Evolutionary conservation across 2,113 vertebrate species (phyloP), one percentile per base, ranked within the genome.

Genomic region (Casuarius casuarius): DNA sequence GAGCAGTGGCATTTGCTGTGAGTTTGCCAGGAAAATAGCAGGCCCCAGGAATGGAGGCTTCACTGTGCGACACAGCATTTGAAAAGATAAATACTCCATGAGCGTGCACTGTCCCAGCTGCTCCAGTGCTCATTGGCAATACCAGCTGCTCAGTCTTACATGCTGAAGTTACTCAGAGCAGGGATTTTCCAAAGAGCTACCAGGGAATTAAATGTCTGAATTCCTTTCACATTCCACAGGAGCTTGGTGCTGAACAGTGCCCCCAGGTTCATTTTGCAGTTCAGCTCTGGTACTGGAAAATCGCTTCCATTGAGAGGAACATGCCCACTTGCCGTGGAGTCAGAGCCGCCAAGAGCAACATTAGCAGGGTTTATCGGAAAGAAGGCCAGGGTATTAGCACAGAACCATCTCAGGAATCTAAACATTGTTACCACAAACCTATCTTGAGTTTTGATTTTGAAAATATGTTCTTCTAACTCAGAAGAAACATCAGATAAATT

Each of bases 161-260:
- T n/a, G 78, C 87, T 85, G 78, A 85, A 94, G 31, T 44, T 61
- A 59, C 72, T 42, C 62, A 90, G 74, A 89, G 14, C 54, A 92
- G 91, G 96, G 94, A 93, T 97, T 95, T 97, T 96, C 91, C 91
- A 3, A 83, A 87, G 63, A 80, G 63, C 63, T 95, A 85, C 67
- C 63, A 72, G 38, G 89, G 96, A 97, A 95, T 97, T 95, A 95
- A 77, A 81, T 94, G 91, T 92, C 89, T 96, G 75, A 75, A 97
- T 96, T 95, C 94, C 87, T 91, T 92, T 94, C 3, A 21, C 84
- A 95, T 97, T 95, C 97, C 95, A 88, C 65, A 92, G 84, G 84
- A 23, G 1, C 81, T 94, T 8, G 25, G 46, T 61, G 4, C 33
- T 80, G 84, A 92, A 23, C 33, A 85, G 87, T 5, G 67, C 63